Conservation (phyloP, 2,888 invertebrate species). For the Pyrrhia umbra region DNA sequence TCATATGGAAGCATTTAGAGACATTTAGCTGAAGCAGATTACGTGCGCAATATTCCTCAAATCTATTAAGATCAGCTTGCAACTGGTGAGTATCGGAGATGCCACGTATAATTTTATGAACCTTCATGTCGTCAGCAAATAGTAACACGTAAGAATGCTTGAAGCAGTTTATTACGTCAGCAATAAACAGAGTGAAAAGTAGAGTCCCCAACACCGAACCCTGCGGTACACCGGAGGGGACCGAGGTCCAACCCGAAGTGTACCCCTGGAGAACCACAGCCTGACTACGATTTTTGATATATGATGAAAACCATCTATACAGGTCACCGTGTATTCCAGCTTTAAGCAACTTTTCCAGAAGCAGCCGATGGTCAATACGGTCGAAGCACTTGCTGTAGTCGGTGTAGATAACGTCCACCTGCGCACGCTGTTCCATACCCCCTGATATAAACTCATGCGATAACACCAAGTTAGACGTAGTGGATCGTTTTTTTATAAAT, state of each 20-base stretch:
- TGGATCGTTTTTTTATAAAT: constrained; percentile 49
- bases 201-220: too few species aligned
- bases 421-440: too few species aligned
- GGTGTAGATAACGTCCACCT: too few species aligned
- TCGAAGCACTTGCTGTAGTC: too few species aligned
- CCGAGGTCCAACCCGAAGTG: too few species aligned
- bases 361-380: too few species aligned
- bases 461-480: constrained; percentile 46
- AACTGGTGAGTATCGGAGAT: not conserved
- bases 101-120: not conserved
- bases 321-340: constrained; percentile 28
- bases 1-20: too few species aligned
- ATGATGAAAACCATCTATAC: constrained; percentile 20
- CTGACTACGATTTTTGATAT: constrained; percentile 8
- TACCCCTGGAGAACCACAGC: too few species aligned
- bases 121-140: constrained; percentile 32
- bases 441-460: too few species aligned
- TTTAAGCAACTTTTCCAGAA: constrained; percentile 7
- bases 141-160: constrained; percentile 3
- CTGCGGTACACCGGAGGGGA: too few species aligned
- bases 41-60: too few species aligned
- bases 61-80: constrained; percentile 1
- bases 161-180: constrained; percentile 2
- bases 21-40: too few species aligned
- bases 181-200: constrained; percentile 17